Evolutionary conservation across 2,797 vertebrate genomes (phyloP), one percentile per base, ranked within the genome.

Genomic region (Aulostomus chinensis): DNA sequence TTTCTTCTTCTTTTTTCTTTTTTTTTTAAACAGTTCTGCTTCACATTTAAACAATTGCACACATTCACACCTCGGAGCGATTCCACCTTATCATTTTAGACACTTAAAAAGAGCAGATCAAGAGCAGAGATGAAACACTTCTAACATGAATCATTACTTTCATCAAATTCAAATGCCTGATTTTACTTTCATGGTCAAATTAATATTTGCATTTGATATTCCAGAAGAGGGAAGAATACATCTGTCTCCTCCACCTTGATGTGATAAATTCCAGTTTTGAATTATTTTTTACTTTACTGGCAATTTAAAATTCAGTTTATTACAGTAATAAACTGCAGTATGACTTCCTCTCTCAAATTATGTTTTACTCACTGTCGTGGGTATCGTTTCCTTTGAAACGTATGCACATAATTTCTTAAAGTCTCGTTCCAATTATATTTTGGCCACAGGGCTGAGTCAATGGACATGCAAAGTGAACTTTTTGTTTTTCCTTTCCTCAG

Each of bases 41-140:
- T 68, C 60, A 47, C 30, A 58, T 80, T 74, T 57, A 51, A 70
- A 66, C 71, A 64, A 71, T 81, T 81, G 66, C 68, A 79, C 77
- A 78, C 68, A 60, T 76, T 81, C 69, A 76, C 81, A 86, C 86
- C 81, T 84, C 75, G 54, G 65, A 76, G 63, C 62, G 40, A 49
- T 62, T 24, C 68, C 66, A 71, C 72, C 71, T 68, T 65, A 56
- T 41, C 33, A 32, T 29, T 21, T 33, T 85, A 77, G 79, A 79
- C 46, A 22, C 56, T 37, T 56, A 67, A 72, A 68, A 83, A 45
- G 9, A 47, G 29, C 26, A 53, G 66, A 78, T 76, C 34, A 31
- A 59, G 58, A 83, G 46, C 58, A 61, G 49, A 81, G 76, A 81
- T 76, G 60, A 83, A 81, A 63, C 54, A 26, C 45, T 78, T 80